phyloP scores from a whole-genome alignment of 1,140 invertebrate genomes.

The Drosophila kanapiae region DNA sequence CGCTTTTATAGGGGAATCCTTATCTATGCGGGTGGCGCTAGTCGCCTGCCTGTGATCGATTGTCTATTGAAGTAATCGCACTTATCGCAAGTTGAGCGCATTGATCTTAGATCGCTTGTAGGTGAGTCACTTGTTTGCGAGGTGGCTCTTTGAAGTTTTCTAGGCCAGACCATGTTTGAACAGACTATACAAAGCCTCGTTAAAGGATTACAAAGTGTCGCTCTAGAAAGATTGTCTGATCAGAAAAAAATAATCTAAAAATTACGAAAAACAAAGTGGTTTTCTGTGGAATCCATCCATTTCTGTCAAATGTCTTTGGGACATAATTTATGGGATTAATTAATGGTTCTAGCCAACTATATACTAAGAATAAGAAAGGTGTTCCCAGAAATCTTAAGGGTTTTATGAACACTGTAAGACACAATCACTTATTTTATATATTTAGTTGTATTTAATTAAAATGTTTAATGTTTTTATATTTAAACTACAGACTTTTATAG shows the following conservation, averaged over 20 bases:
- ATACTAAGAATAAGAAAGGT: neutral
- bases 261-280: neutral
- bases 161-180: neutral
- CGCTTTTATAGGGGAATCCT: conserved; percentile 36
- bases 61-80: neutral
- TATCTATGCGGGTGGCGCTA: conserved; percentile 10
- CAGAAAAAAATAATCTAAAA: conserved; percentile 1
- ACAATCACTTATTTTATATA: neutral
- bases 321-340: conserved; percentile 6
- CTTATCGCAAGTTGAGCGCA: neutral
- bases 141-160: neutral
- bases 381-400: neutral
- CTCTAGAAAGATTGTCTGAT: neutral
- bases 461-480: neutral
- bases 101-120: neutral
- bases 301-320: conserved; percentile 6
- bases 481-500: too few species aligned
- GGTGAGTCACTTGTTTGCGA: neutral
- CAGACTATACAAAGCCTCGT: neutral
- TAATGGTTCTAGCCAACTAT: neutral
- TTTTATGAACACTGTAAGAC: neutral
- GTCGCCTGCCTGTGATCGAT: conserved; percentile 16
- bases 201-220: neutral
- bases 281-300: conserved; percentile 6
- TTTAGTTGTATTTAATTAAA: neutral